phyloP scores from a whole-genome alignment of 2,113 vertebrate species.

The Psephotus haematonotus region DNA sequence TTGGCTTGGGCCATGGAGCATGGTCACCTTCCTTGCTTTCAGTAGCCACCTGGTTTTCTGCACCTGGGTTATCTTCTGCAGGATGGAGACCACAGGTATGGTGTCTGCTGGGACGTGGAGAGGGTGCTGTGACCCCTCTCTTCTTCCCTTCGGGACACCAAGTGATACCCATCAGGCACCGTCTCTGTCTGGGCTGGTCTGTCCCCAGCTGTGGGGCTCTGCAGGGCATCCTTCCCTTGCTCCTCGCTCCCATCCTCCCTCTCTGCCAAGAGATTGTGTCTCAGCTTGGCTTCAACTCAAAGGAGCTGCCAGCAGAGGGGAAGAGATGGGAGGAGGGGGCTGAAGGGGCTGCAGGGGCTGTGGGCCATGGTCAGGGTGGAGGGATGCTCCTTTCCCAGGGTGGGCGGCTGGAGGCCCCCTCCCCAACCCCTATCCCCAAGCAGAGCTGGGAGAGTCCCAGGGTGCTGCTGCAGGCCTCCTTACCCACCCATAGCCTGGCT shows the following conservation, averaged over 20 bases:
- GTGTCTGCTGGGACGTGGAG: background rate
- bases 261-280: background rate
- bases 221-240: background rate
- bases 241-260: background rate
- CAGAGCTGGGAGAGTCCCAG: background rate
- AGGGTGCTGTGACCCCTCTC: background rate
- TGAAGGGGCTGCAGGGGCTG: background rate
- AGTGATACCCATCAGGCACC: background rate
- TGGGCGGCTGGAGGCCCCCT: background rate
- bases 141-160: background rate
- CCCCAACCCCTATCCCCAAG: background rate
- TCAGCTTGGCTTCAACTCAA: background rate
- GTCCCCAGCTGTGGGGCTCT: background rate
- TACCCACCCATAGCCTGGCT: background rate
- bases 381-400: background rate
- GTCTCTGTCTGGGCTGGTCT: background rate
- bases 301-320: background rate
- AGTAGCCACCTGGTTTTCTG: background rate
- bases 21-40: background rate
- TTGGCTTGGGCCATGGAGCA: background rate
- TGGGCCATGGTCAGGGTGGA: rapidly evolving
- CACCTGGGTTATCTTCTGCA: background rate
- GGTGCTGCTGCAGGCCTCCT: background rate
- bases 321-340: background rate
- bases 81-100: background rate